phyloP scores from a whole-genome alignment of 1,140 invertebrate genomes.

The Maniola jurtina region DNA sequence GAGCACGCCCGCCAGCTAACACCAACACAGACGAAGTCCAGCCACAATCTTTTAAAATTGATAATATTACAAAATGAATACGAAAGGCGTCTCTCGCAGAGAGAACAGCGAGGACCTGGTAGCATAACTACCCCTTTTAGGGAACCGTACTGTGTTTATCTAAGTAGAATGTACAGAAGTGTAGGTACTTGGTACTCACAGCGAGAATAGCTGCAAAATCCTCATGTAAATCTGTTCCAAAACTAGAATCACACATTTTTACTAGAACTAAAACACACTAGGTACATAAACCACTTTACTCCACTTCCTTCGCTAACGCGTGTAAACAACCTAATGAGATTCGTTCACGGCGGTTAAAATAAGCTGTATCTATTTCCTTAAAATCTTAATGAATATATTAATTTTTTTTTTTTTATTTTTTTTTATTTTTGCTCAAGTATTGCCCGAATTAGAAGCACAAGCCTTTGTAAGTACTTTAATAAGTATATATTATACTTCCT shows the following conservation, averaged over 20 bases:
- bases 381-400: background rate
- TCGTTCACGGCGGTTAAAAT: background rate
- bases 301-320: conserved; percentile 2
- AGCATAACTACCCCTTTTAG: background rate
- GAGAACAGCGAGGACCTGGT: too few relatives aligned
- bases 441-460: too few relatives aligned
- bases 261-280: background rate
- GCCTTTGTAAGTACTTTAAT: too few relatives aligned
- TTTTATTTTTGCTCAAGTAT: too few relatives aligned
- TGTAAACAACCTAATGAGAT: conserved; percentile 17
- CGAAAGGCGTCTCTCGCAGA: too few relatives aligned
- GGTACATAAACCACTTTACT: conserved; percentile 14
- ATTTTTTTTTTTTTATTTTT: too few relatives aligned
- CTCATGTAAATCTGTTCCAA: conserved; percentile 18
- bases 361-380: background rate
- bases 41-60: too few relatives aligned
- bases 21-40: too few relatives aligned
- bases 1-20: too few relatives aligned
- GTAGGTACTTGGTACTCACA: conserved; percentile 12
- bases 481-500: too few relatives aligned
- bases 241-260: conserved; percentile 21
- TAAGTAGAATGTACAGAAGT: background rate
- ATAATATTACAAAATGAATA: too few relatives aligned
- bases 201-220: conserved; percentile 20
- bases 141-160: background rate